These are phyloP conservation scores for Chymomyza amoena DNA, from an alignment of 2,888 invertebrate genomes.

Conservation along the genomic window DNA sequence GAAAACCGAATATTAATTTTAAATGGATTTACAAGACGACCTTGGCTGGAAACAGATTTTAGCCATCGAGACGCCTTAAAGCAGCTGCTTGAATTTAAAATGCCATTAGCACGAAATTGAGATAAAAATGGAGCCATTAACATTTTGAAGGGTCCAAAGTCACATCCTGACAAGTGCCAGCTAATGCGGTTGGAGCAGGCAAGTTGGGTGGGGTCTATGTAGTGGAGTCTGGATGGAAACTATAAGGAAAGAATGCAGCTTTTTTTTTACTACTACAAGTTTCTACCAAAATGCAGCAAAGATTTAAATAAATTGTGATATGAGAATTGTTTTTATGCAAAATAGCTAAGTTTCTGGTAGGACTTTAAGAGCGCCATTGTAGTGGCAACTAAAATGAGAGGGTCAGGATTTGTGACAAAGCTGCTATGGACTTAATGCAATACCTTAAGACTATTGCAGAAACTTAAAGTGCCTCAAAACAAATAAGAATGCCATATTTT, in stretches of 20 bases:
- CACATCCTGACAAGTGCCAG: neutral
- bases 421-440: too few relatives aligned
- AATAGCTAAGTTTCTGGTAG: neutral
- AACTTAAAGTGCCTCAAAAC: too few relatives aligned
- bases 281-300: neutral
- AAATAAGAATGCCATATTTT: too few relatives aligned
- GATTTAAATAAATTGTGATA: neutral
- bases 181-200: neutral
- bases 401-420: neutral
- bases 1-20: neutral
- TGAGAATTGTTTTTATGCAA: neutral
- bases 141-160: neutral
- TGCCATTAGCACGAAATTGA: constrained; percentile 50
- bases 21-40: neutral
- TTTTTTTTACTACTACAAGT: neutral
- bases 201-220: neutral
- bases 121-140: constrained; percentile 44
- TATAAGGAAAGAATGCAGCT: neutral
- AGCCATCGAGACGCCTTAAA: constrained; percentile 13
- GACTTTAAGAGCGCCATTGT: neutral
- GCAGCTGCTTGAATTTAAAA: constrained; percentile 55
- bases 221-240: neutral
- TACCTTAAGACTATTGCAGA: too few relatives aligned
- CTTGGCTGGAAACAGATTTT: constrained; percentile 14
- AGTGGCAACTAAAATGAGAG: neutral